These are phyloP conservation scores for Parazoanthus atlanticus DNA, from an alignment of 92 coral and sea anemone genomes.

Conservation along the genomic window DNA sequence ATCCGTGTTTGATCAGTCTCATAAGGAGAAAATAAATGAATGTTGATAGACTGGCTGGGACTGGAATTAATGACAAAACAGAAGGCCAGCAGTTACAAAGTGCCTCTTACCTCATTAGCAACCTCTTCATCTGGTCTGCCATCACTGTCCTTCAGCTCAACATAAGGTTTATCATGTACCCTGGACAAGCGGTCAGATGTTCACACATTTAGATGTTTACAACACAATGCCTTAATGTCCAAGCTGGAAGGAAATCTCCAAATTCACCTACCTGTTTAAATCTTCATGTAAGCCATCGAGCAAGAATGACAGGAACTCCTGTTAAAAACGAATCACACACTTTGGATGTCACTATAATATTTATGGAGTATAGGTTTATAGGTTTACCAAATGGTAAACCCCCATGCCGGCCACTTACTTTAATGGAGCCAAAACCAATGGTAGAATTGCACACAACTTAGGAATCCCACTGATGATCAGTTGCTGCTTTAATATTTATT, in stretches of 20 bases:
- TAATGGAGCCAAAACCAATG: too few species aligned
- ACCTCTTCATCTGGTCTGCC: conserved; percentile 97
- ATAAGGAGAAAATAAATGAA: not conserved
- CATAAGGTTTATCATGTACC: conserved; percentile 92
- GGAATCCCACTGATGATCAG: too few species aligned
- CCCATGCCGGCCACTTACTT: too few species aligned
- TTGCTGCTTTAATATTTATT: too few species aligned
- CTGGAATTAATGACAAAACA: not conserved
- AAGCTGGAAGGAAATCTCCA: not conserved
- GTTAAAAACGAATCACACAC: not conserved
- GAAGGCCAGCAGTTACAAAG: not conserved
- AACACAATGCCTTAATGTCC: not conserved
- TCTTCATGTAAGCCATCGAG: conserved; percentile 98
- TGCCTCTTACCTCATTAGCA: conserved; percentile 82
- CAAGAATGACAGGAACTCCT: conserved; percentile 93
- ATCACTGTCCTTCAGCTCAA: conserved; percentile 95
- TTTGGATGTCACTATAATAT: too few species aligned
- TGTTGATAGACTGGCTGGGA: not conserved
- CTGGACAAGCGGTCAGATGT: conserved; percentile 40
- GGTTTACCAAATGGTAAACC: too few species aligned
- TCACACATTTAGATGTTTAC: not conserved
- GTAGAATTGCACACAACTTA: too few species aligned
- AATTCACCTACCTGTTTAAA: conserved; percentile 77
- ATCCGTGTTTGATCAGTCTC: not conserved
- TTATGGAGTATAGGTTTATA: too few species aligned